Conservation (phyloP, 2,113 vertebrate species). For the Mohoua ochrocephala region DNA sequence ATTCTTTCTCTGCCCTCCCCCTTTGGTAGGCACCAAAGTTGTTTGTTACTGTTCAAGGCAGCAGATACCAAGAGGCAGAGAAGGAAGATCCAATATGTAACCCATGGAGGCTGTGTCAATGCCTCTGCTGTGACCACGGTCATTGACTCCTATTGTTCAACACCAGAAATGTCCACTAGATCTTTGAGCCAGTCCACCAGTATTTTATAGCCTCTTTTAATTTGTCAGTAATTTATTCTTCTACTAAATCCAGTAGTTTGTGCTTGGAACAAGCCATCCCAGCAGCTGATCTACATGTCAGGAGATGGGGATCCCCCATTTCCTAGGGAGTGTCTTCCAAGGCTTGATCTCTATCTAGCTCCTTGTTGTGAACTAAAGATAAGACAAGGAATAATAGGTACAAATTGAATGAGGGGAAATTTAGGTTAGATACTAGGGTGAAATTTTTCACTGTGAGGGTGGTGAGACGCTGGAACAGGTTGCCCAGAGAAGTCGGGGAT, state of each 20-base stretch:
- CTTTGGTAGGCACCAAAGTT: not conserved
- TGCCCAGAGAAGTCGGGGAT: not conserved
- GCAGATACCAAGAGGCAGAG: not conserved
- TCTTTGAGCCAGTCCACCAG: not conserved
- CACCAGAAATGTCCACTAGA: not conserved
- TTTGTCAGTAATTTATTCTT: not conserved
- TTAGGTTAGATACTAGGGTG: not conserved
- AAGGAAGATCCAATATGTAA: not conserved
- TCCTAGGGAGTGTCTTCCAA: not conserved
- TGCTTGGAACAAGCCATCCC: not conserved
- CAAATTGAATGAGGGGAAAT: not conserved
- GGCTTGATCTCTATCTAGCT: not conserved
- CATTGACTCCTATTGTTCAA: not conserved
- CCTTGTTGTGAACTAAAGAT: not conserved
- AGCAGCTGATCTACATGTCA: not conserved
- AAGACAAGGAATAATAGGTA: not conserved
- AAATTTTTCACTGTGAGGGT: not conserved
- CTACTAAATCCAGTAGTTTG: not conserved
- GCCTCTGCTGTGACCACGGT: not conserved
- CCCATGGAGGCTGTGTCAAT: not conserved
- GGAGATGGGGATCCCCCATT: not conserved
- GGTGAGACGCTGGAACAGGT: not conserved
- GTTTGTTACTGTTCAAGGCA: not conserved
- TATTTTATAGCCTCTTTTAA: not conserved
- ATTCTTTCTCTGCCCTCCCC: not conserved